phyloP scores from a whole-genome alignment of 2,888 invertebrate species.

The Torymus aiolomorphi region DNA sequence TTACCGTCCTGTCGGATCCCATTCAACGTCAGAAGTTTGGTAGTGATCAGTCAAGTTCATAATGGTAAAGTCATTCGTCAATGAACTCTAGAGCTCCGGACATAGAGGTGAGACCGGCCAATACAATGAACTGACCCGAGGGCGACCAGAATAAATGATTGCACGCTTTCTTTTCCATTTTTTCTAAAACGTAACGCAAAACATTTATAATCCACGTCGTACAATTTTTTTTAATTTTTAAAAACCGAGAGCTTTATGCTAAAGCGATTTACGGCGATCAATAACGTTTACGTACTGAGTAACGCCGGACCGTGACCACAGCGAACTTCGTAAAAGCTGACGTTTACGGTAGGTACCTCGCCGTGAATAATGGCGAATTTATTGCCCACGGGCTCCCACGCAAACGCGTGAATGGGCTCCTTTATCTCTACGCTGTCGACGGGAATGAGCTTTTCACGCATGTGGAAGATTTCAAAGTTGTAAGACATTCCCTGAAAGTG shows the following conservation, averaged over 20 bases:
- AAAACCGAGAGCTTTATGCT: too few relatives aligned
- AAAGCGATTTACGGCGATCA: not conserved
- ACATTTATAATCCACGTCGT: too few relatives aligned
- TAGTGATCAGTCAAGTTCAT: constrained; percentile 97
- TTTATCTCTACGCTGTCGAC: constrained; percentile 98
- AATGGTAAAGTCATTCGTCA: constrained; percentile 96
- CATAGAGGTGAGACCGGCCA: constrained; percentile 89
- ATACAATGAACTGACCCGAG: constrained; percentile 94
- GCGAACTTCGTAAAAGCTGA: constrained; percentile 95
- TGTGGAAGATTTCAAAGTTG: constrained; percentile 99
- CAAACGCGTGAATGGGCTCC: constrained; percentile 93
- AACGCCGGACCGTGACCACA: constrained; percentile 92
- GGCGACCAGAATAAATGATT: constrained; percentile 98
- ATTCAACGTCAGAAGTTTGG: constrained; percentile 95
- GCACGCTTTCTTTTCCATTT: constrained; percentile 88
- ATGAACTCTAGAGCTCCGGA: constrained; percentile 96
- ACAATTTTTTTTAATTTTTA: too few relatives aligned
- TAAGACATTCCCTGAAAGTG: constrained; percentile 88
- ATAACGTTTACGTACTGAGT: constrained; percentile 83
- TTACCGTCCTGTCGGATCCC: constrained; percentile 97
- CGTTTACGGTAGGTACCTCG: constrained; percentile 88
- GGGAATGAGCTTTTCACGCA: constrained; percentile 97
- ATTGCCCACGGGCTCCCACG: constrained; percentile 98
- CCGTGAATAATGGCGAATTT: constrained; percentile 99
- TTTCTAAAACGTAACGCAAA: constrained; percentile 69